phyloP scores from a whole-genome alignment of 2,113 vertebrate genomes.

The Sander lucioperca region DNA sequence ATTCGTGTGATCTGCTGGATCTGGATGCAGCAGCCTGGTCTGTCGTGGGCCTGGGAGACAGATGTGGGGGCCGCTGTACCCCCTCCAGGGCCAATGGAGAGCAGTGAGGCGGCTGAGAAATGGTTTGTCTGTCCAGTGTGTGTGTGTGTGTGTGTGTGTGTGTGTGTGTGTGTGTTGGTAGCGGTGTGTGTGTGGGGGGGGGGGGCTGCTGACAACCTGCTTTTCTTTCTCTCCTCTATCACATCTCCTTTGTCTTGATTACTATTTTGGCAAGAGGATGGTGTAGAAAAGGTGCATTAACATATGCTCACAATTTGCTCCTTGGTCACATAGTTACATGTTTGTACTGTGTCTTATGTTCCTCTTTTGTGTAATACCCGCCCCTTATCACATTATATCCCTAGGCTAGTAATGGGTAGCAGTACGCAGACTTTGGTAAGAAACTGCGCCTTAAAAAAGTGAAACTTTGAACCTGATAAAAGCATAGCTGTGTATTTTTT shows the following conservation, averaged over 20 bases:
- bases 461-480: slow-evolving; percentile 16
- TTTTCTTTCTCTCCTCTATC: slow-evolving; percentile 74
- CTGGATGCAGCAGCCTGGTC: slow-evolving; percentile 69
- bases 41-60: slow-evolving; percentile 83
- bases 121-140: slow-evolving; percentile 67
- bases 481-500: slow-evolving; percentile 6
- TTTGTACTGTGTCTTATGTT: slow-evolving; percentile 59
- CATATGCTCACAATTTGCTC: slow-evolving; percentile 83
- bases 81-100: slow-evolving; percentile 72
- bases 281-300: slow-evolving; percentile 74
- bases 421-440: slow-evolving; percentile 29
- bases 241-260: slow-evolving; percentile 79
- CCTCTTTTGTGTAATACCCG: slow-evolving; percentile 52
- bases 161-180: slow-evolving; percentile 39
- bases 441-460: slow-evolving; percentile 32
- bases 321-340: slow-evolving; percentile 65
- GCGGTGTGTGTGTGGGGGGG: slow-evolving; percentile 5
- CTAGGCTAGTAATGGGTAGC: neutral
- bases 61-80: slow-evolving; percentile 81
- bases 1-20: slow-evolving; percentile 80
- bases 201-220: slow-evolving; percentile 60
- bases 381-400: slow-evolving; percentile 52
- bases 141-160: slow-evolving; percentile 36
- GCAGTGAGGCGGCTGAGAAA: slow-evolving; percentile 80
- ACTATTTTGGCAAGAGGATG: slow-evolving; percentile 73